Evolutionary conservation across 2,797 vertebrate genomes (phyloP), one percentile per base, ranked within the genome.

Genomic region (Poliocrania exsul): DNA sequence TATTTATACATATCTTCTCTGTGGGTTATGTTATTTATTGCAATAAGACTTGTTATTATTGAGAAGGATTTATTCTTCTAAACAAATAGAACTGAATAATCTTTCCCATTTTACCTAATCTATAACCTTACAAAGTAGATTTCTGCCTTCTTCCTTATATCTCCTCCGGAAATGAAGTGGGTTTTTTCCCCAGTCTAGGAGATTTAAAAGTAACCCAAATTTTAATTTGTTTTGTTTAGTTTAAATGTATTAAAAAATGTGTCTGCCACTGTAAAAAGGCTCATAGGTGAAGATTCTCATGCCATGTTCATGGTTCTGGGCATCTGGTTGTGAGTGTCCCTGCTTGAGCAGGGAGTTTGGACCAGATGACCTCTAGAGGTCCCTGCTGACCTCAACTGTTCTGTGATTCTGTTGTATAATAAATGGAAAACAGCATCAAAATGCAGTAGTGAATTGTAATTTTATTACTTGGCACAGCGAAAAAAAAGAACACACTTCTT

Each of bases 141-240:
- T 57, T 88, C 31, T 74, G 15, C n/a, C 11, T 57, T 85, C 25
- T 2, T 84, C 9, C 17, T 62, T 28, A 62, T 16, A n/a, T 40
- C 17, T 87, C 21, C 18, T 88, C 10, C 29, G 81, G 65, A 47
- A 90, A 64, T 50, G 60, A 62, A 15, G 18, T 33, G 11, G 0
- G 0, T 0, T 0, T 24, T 3, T 37, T 81, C 64, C 28, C 16
- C 24, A 28, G 8, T 69, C 66, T 44, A 67, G 53, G 81, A 78
- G 17, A 50, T 20, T 23, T 82, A 10, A 81, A 77, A 69, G 74
- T 25, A 10, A 54, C 8, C 3, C 9, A 4, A 6, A 6, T 50
- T 14, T 29, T n/a, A 4, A 5, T 5, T 8, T 50, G 3, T 21
- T n/a, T 62, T 40, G 17, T 33, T 80, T 60, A 54, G 0, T 65